These are phyloP conservation scores for Trypoxylon attenuatum DNA, from an alignment of 2,888 invertebrate genomes.

Conservation along the genomic window DNA sequence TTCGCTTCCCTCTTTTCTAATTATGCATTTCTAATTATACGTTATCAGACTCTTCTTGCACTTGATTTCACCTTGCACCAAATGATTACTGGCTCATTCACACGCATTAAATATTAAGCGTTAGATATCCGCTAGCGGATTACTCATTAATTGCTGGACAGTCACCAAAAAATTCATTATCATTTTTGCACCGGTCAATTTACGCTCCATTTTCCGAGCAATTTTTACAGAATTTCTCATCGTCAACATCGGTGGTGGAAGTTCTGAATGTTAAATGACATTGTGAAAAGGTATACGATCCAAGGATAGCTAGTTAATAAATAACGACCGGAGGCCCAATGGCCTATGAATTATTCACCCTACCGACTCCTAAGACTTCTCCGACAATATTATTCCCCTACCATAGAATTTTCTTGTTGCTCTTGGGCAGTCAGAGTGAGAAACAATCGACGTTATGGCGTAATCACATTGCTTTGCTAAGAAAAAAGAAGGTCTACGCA, in stretches of 20 bases:
- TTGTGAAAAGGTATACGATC: too few species aligned
- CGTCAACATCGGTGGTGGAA: too few species aligned
- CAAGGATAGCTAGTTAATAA: constrained; percentile 51
- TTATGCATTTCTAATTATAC: not conserved
- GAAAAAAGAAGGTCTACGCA: not conserved
- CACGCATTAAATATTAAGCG: too few species aligned
- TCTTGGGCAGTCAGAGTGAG: constrained; percentile 11
- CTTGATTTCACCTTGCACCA: not conserved
- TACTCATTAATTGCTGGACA: too few species aligned
- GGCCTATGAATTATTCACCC: constrained; percentile 57
- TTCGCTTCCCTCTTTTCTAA: not conserved
- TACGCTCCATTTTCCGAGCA: too few species aligned
- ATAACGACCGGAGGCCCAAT: constrained; percentile 51
- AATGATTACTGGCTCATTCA: too few species aligned
- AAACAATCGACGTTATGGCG: constrained; percentile 21
- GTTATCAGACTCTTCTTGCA: not conserved
- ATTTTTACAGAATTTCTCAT: too few species aligned
- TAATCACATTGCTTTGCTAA: constrained; percentile 10
- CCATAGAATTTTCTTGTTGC: constrained; percentile 3
- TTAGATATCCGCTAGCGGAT: too few species aligned
- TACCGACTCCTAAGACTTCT: constrained; percentile 24
- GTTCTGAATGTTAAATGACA: too few species aligned
- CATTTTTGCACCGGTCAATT: too few species aligned
- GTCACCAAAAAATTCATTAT: too few species aligned
- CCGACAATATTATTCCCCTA: constrained; percentile 22